Evolutionary conservation across 2,797 vertebrate species (phyloP).

Genomic region (Acanthornis magna): DNA sequence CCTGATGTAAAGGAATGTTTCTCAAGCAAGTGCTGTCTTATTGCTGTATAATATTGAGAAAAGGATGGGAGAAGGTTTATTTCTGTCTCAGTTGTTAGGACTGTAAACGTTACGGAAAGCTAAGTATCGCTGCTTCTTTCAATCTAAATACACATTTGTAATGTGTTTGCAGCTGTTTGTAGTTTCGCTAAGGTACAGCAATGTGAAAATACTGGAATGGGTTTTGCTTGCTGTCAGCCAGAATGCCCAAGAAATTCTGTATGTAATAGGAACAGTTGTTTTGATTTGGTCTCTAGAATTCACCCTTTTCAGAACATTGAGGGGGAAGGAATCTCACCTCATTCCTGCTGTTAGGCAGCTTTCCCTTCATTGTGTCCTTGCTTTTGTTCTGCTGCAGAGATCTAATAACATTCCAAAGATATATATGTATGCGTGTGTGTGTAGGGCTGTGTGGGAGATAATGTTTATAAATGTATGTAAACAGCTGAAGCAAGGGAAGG

Average conservation of each 20-base stretch:
- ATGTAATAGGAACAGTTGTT: background rate
- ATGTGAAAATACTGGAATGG: background rate
- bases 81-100: background rate
- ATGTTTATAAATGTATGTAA: background rate
- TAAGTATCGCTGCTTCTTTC: background rate
- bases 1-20: background rate
- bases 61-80: background rate
- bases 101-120: background rate
- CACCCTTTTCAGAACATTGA: background rate
- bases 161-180: background rate
- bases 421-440: rapidly evolving
- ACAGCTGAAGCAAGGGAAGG: background rate
- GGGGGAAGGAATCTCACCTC: background rate
- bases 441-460: background rate
- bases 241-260: background rate
- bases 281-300: background rate
- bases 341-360: background rate
- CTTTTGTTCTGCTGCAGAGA: background rate
- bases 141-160: background rate
- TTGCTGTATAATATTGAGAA: background rate
- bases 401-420: background rate
- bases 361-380: background rate
- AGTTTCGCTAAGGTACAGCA: background rate
- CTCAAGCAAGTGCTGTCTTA: background rate
- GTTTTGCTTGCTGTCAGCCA: background rate